phyloP scores from a whole-genome alignment of 1,140 invertebrate genomes.

The Eurosta solidaginis region DNA sequence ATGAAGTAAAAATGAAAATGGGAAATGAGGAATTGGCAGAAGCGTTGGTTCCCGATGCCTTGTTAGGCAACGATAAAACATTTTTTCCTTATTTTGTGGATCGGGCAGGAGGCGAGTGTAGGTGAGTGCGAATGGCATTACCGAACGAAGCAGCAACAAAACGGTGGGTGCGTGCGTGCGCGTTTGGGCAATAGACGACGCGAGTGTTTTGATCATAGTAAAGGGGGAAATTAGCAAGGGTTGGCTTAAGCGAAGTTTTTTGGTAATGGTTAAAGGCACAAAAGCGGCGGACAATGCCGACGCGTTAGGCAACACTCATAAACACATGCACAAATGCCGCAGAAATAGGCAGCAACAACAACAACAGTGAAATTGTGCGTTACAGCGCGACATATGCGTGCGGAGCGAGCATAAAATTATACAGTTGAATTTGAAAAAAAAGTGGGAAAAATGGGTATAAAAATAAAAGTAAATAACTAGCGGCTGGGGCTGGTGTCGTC shows the following conservation, averaged over 20 bases:
- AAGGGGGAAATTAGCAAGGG: neutral
- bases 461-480: neutral
- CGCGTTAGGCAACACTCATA: neutral
- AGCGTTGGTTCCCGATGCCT: neutral
- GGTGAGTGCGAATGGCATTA: neutral
- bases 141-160: neutral
- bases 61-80: neutral
- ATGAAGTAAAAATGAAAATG: neutral
- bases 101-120: neutral
- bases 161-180: neutral
- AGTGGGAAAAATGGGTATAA: slow-evolving; percentile 8
- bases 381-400: neutral
- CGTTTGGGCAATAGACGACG: too few species aligned
- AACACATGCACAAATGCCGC: too few species aligned
- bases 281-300: neutral
- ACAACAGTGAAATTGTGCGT: neutral
- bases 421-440: neutral
- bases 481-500: slow-evolving; percentile 43
- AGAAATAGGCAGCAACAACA: neutral
- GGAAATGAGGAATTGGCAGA: neutral
- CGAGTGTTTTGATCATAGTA: neutral
- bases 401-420: too few species aligned
- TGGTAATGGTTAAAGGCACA: neutral
- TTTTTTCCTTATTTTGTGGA: neutral
- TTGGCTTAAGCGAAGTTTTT: neutral